Conservation (phyloP, 1,140 invertebrate genomes). For the Zaprionus gabonicus region DNA sequence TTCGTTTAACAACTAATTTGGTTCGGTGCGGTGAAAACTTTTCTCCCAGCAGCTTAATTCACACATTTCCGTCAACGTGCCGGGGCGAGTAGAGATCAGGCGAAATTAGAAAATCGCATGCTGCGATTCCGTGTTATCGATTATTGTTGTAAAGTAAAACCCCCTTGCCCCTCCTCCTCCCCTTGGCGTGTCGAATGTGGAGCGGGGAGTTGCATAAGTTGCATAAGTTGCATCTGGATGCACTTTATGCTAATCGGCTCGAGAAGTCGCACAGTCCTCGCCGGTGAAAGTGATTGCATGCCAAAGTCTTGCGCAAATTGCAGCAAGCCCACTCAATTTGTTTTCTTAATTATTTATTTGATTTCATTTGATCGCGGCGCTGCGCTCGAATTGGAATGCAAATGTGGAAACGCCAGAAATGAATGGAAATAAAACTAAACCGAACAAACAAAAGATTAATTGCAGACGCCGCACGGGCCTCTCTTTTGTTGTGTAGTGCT, state of each 20-base stretch:
- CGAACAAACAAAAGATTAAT: constrained; percentile 15
- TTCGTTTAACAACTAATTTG: constrained; percentile 40
- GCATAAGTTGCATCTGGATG: constrained; percentile 27
- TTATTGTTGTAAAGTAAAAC: neutral
- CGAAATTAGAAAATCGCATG: constrained; percentile 59
- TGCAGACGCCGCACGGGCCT: neutral
- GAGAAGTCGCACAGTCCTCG: constrained; percentile 31
- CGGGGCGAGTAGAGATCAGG: constrained; percentile 29
- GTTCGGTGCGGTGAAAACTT: constrained; percentile 56
- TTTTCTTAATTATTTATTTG: constrained; percentile 56
- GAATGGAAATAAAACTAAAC: constrained; percentile 27
- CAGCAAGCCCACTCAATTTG: constrained; percentile 24
- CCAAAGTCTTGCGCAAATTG: constrained; percentile 64
- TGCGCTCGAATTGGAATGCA: constrained; percentile 68
- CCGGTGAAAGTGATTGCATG: constrained; percentile 62
- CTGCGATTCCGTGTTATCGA: constrained; percentile 21
- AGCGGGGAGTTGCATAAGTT: constrained; percentile 32
- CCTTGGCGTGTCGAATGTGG: constrained; percentile 27
- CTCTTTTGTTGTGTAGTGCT: constrained; percentile 27
- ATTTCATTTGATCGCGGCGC: constrained; percentile 41
- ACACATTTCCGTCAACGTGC: constrained; percentile 77
- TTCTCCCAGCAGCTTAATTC: constrained; percentile 52
- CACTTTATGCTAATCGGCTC: constrained; percentile 47
- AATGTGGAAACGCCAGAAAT: constrained; percentile 44
- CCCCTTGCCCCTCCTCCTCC: neutral